These are phyloP conservation scores for Notodonta ziczac DNA, from an alignment of 2,888 invertebrate species.

Conservation along the genomic window DNA sequence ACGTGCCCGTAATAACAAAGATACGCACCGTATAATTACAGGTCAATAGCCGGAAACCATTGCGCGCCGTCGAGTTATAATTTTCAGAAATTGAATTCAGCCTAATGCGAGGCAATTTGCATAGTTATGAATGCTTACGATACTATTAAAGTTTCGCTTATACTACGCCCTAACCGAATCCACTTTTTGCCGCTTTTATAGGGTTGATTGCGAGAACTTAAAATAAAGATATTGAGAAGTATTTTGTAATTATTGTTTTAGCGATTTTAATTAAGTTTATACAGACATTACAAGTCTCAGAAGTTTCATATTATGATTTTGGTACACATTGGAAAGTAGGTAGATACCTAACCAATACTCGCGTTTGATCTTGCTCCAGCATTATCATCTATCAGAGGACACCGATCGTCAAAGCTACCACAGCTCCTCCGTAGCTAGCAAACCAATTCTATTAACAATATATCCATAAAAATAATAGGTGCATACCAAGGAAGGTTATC, in stretches of 20 bases:
- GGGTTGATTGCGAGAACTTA: conserved; percentile 1
- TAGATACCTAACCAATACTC: too few species aligned
- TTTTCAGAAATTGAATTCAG: conserved; percentile 74
- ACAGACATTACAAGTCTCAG: not conserved
- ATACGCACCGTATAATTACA: conserved; percentile 52
- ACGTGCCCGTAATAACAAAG: conserved; percentile 51
- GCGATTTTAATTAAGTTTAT: not conserved
- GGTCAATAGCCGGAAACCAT: conserved; percentile 51
- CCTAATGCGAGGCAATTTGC: conserved; percentile 67
- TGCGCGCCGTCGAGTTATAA: conserved; percentile 58
- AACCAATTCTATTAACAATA: too few species aligned
- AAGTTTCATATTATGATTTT: not conserved
- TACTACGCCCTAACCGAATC: conserved; percentile 27
- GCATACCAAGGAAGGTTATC: too few species aligned
- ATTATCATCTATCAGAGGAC: too few species aligned
- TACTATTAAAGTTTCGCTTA: conserved; percentile 45
- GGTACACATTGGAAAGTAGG: too few species aligned
- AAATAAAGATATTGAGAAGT: not conserved
- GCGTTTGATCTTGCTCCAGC: too few species aligned
- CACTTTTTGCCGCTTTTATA: conserved; percentile 32
- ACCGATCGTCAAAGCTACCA: too few species aligned
- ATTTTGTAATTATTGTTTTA: not conserved
- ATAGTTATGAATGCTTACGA: conserved; percentile 49
- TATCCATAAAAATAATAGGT: too few species aligned
- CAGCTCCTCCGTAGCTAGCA: too few species aligned